Percentiles rank a stretch among this genome's conserved stretches.
Conservation (phyloP, 30 jellyfish, hydroid and myxozoan species). For the Aurelia sp. region DNA sequence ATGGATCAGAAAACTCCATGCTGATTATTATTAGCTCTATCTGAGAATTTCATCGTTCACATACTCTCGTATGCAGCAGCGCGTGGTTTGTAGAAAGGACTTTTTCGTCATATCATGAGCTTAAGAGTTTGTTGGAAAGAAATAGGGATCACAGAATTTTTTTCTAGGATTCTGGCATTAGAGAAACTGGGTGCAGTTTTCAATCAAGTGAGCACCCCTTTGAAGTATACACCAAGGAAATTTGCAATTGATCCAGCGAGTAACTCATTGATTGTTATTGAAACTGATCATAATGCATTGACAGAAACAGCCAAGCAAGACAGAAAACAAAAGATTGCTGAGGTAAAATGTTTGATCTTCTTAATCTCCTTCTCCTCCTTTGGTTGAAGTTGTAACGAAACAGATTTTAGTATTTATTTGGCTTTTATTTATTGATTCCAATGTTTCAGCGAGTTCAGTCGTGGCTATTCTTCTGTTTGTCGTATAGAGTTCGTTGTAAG, state of each 20-base stretch:
- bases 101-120: no score
- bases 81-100: no score
- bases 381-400: no score
- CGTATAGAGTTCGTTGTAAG: neutral
- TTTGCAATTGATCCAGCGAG: slow-evolving; percentile 80
- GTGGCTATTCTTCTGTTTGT: no score
- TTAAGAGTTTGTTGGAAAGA: no score
- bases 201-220: slow-evolving; percentile 90
- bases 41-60: no score
- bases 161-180: slow-evolving; percentile 82
- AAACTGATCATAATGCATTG: slow-evolving; percentile 95
- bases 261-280: slow-evolving; percentile 71
- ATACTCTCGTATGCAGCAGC: no score
- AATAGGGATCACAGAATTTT: neutral
- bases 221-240: slow-evolving; percentile 95
- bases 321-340: slow-evolving; percentile 89
- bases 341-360: slow-evolving; percentile 43
- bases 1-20: no score
- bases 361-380: no score
- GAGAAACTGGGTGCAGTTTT: slow-evolving; percentile 99
- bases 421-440: neutral
- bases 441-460: neutral
- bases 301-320: slow-evolving; percentile 83
- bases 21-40: no score
- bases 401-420: neutral